Conservation (phyloP, 1,140 invertebrate genomes). For the Leptinotarsa lineolata region DNA sequence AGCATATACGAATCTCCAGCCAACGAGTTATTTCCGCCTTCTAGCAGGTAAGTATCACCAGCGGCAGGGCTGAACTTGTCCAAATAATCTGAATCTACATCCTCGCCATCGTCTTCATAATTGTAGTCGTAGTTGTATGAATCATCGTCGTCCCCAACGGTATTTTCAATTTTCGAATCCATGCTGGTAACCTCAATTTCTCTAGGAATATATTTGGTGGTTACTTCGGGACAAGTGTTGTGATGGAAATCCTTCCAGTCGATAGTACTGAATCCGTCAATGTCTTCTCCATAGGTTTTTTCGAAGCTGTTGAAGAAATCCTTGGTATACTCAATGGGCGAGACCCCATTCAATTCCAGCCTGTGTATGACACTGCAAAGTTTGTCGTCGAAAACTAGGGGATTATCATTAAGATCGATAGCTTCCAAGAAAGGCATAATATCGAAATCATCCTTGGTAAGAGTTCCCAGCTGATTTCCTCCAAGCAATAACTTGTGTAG, state of each 20-base stretch:
- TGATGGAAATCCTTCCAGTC: slow-evolving; percentile 33
- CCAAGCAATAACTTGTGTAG: slow-evolving; percentile 64
- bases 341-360: slow-evolving; percentile 60
- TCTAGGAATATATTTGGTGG: slow-evolving; percentile 41
- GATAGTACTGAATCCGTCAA: slow-evolving; percentile 31
- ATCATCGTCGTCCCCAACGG: slow-evolving; percentile 49
- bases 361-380: slow-evolving; percentile 65
- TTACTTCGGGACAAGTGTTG: slow-evolving; percentile 26
- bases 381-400: slow-evolving; percentile 65
- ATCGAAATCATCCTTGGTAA: slow-evolving; percentile 61
- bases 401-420: slow-evolving; percentile 68
- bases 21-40: slow-evolving; percentile 33
- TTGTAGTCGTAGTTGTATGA: slow-evolving; percentile 45
- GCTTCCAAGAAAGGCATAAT: slow-evolving; percentile 64
- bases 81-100: slow-evolving; percentile 44
- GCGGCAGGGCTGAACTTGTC: slow-evolving; percentile 48
- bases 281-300: slow-evolving; percentile 30
- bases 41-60: slow-evolving; percentile 26
- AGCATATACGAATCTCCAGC: slow-evolving; percentile 44
- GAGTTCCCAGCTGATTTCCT: slow-evolving; percentile 62
- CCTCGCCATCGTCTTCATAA: slow-evolving; percentile 47
- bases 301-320: slow-evolving; percentile 18
- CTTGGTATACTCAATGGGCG: slow-evolving; percentile 42
- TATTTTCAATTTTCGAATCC: slow-evolving; percentile 40
- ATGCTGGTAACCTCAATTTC: slow-evolving; percentile 40